Conservation (phyloP, 2,797 vertebrate genomes). For the Anas acuta region DNA sequence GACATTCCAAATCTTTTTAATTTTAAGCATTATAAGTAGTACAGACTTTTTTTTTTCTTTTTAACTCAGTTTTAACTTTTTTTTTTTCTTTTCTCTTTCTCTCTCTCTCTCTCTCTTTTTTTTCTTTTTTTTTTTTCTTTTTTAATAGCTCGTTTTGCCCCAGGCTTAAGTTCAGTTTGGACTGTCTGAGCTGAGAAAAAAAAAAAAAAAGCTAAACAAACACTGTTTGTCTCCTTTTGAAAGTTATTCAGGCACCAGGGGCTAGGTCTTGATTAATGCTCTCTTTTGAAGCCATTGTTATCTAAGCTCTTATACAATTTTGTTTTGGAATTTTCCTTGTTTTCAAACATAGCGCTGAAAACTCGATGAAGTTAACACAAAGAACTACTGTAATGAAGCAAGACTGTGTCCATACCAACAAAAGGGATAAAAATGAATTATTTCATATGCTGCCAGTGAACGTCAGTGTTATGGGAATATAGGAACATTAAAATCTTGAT, state of each 20-base stretch:
- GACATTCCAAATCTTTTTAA: background rate
- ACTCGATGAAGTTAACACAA: constrained; percentile 48
- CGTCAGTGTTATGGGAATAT: background rate
- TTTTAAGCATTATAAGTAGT: background rate
- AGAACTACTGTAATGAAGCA: constrained; percentile 50
- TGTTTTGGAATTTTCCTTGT: constrained; percentile 59
- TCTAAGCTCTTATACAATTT: constrained; percentile 51
- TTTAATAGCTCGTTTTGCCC: background rate
- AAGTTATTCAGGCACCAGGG: constrained; percentile 47
- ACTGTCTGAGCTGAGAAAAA: background rate
- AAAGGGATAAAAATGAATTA: constrained; percentile 14
- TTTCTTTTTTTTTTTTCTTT: background rate
- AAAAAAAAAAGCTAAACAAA: constrained; percentile 24
- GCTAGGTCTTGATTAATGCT: constrained; percentile 46
- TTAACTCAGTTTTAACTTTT: background rate
- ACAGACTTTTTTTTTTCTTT: background rate
- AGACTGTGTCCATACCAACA: constrained; percentile 21
- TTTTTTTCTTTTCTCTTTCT: background rate
- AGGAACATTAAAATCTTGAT: background rate
- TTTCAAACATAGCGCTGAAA: constrained; percentile 56
- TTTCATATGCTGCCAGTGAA: background rate
- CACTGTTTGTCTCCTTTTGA: constrained; percentile 45
- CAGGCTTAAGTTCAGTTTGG: background rate
- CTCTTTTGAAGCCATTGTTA: constrained; percentile 59
- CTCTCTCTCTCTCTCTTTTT: rapidly evolving